A percentile compares a stretch with the other conserved stretches of the same genome.
Evolutionary conservation across 2,113 vertebrate species (phyloP).

Genomic region (Actenoides lindsayi): DNA sequence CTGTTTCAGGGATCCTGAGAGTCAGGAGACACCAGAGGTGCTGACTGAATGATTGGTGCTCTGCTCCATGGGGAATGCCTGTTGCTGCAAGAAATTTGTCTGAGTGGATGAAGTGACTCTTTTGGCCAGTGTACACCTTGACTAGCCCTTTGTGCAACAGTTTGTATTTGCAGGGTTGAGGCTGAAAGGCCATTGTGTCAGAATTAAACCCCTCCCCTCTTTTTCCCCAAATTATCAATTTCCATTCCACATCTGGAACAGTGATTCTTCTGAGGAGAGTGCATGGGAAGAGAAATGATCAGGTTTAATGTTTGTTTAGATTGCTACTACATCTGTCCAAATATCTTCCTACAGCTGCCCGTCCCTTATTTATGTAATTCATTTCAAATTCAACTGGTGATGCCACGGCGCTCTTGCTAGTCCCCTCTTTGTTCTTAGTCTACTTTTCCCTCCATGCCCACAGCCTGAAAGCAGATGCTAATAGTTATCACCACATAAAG

Average conservation of each 20-base stretch:
- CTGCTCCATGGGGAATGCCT: not conserved
- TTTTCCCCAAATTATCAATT: not conserved
- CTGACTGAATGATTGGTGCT: not conserved
- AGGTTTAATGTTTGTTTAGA: not conserved
- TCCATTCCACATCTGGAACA: not conserved
- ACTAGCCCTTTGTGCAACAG: not conserved
- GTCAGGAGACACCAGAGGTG: not conserved
- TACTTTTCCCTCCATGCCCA: accelerated
- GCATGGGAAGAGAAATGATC: not conserved
- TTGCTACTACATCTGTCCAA: not conserved
- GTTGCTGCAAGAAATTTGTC: not conserved
- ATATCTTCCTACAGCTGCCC: not conserved
- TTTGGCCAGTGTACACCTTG: not conserved
- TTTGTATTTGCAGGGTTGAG: not conserved
- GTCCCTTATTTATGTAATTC: not conserved
- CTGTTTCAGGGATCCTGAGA: not conserved
- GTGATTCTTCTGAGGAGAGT: not conserved
- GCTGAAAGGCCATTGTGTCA: not conserved
- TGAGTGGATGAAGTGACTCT: not conserved
- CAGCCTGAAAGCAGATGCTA: not conserved
- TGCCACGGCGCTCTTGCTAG: not conserved
- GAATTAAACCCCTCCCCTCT: not conserved
- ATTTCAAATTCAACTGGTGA: not conserved
- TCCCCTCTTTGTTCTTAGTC: not conserved
- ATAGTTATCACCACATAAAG: not conserved